Evolutionary conservation across 2,797 vertebrate species (phyloP).

Genomic region (Lacerta bilineata): DNA sequence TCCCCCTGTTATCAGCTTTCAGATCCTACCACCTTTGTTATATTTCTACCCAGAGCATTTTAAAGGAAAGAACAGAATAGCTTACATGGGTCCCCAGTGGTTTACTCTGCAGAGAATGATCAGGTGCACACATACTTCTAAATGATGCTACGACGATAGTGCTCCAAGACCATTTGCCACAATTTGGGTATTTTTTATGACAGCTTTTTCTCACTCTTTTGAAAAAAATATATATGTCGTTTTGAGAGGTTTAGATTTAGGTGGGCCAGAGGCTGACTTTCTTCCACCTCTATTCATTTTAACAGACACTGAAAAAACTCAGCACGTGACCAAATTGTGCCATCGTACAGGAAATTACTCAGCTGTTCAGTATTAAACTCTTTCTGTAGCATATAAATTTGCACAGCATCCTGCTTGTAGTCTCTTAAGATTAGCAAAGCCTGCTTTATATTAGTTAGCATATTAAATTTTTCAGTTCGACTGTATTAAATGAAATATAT

Average conservation of each 20-base stretch:
- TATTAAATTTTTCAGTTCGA: constrained; percentile 50
- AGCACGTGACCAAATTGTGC: constrained; percentile 18
- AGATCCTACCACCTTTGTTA: no score
- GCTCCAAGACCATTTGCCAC: not conserved
- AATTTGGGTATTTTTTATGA: not conserved
- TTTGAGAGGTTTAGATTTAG: not conserved
- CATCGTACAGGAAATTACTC: constrained; percentile 12
- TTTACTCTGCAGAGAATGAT: not conserved
- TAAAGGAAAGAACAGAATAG: not conserved
- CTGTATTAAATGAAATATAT: constrained; percentile 63
- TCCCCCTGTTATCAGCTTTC: no score
- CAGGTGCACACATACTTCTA: not conserved
- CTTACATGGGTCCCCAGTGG: not conserved
- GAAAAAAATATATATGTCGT: not conserved
- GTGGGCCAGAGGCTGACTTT: not conserved
- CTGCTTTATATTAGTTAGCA: constrained; percentile 58
- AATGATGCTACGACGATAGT: not conserved
- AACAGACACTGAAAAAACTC: not conserved
- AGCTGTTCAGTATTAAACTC: constrained; percentile 48
- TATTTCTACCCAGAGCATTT: no score
- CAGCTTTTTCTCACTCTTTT: not conserved
- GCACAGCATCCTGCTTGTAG: not conserved
- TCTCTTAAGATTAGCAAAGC: constrained; percentile 47
- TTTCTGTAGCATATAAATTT: constrained; percentile 42
- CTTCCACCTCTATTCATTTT: not conserved